Conservation (phyloP, 2,888 invertebrate species). For the Lithophane leautieri region DNA sequence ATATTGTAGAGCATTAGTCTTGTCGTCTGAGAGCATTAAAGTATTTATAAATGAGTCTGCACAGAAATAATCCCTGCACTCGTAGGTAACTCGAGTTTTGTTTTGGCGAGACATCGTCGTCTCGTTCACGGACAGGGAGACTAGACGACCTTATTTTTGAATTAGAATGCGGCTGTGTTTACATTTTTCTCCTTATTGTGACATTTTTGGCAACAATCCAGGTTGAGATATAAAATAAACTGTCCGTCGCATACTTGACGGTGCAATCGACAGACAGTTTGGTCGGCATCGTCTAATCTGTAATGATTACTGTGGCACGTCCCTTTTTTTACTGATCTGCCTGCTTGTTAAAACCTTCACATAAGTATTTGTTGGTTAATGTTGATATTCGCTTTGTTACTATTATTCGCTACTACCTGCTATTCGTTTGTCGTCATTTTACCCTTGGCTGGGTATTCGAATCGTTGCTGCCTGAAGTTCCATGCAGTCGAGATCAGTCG, state of each 20-base stretch:
- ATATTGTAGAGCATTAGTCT: conserved; percentile 69
- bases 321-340: conserved; percentile 32
- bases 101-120: conserved; percentile 81
- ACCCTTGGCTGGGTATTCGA: background rate
- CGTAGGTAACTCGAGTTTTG: conserved; percentile 77
- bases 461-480: background rate
- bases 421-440: background rate
- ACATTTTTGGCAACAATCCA: conserved; percentile 86
- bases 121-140: conserved; percentile 78
- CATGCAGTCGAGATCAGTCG: background rate
- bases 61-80: conserved; percentile 71
- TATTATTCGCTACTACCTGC: background rate
- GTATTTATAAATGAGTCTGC: conserved; percentile 71
- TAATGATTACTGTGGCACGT: conserved; percentile 48
- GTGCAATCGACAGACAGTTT: conserved; percentile 62
- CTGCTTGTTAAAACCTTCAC: conserved; percentile 33
- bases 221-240: conserved; percentile 82
- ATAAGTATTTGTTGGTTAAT: conserved; percentile 23
- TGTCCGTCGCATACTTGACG: conserved; percentile 74
- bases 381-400: conserved; percentile 2
- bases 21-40: conserved; percentile 69
- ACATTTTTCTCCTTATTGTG: conserved; percentile 88
- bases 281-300: conserved; percentile 49
- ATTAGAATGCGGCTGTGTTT: conserved; percentile 88
- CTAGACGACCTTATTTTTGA: conserved; percentile 87